Base-by-base conservation (phyloP, 2,113 vertebrate genomes). In the Albula glossodonta region DNA sequence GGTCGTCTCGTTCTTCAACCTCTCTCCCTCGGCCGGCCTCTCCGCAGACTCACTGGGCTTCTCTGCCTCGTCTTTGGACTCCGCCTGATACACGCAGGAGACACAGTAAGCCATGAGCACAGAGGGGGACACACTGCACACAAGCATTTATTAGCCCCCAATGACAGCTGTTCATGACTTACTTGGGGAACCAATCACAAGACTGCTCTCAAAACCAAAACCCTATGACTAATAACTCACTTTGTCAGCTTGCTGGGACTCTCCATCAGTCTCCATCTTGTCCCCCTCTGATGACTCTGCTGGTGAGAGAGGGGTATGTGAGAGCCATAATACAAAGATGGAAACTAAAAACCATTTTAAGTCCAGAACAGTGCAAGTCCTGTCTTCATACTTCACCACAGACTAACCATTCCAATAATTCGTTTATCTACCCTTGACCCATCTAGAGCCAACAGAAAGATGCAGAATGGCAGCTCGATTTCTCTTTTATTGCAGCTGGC, bases 221-320 rank as follows among this genome's bases (percentile, higher is more conserved):
- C 31, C 9, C 11, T 48, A 19, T 74, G 50, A 10, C 31, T 19
- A 74, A 41, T 19, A 80, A 31, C 84, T 93, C 84, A 99, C 97
- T 95, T 97, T 97, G 87, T 96, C 95, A 57, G 93, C 48, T 80
- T 93, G 94, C 52, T 93, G 95, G 83, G 94, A 93, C 41, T 94
- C 93, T 7, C 95, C 48, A 74, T 97, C 96, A 0, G 94, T 89
- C 86, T 98, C 97, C 91, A 96, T 95, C 89, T 97, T 97, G 52
- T 97, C 97, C 2, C 95, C 90, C 89, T 98, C 97, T 86, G 94
- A 86, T 3, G 90, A 91, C 89, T 97, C 95, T 93, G 86, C 93
- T 93, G 87, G 1, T 84, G 51, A 80, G 88, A 12, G 88, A 49
- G 25, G 31, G 15, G 66, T 70, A 25, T 52, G 51, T 74, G 70